phyloP scores from a whole-genome alignment of 2,113 vertebrate species.

The Amphilophus citrinellus region DNA sequence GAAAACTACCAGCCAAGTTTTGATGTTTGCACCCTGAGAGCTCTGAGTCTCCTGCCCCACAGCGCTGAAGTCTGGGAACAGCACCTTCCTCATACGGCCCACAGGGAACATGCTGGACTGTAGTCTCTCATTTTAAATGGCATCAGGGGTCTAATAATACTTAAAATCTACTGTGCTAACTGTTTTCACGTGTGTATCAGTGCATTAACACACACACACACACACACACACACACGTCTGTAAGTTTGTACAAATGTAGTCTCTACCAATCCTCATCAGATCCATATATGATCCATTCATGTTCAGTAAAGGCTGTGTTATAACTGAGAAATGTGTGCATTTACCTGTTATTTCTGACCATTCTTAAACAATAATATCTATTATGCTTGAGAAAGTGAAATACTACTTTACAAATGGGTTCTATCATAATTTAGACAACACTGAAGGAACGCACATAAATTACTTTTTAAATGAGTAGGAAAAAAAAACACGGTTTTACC shows the following conservation, averaged over 20 bases:
- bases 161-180: background rate
- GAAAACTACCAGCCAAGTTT: constrained; percentile 55
- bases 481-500: background rate
- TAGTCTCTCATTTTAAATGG: constrained; percentile 2
- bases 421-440: background rate
- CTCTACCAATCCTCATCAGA: too few species aligned
- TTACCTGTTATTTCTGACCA: too few species aligned
- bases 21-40: constrained; percentile 53
- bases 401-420: background rate
- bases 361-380: too few species aligned
- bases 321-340: too few species aligned
- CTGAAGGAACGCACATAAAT: background rate
- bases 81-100: constrained; percentile 35
- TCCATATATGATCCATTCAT: too few species aligned
- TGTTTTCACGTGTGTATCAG: background rate
- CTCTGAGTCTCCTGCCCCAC: constrained; percentile 2
- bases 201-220: rapidly evolving
- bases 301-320: too few species aligned
- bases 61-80: background rate
- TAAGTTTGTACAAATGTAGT: too few species aligned
- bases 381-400: too few species aligned
- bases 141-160: background rate
- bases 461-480: background rate
- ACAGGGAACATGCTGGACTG: constrained; percentile 57
- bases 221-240: too few species aligned